These are phyloP conservation scores for Vombatus ursinus DNA, from an alignment of 2,113 vertebrate genomes.

Conservation along the genomic window DNA sequence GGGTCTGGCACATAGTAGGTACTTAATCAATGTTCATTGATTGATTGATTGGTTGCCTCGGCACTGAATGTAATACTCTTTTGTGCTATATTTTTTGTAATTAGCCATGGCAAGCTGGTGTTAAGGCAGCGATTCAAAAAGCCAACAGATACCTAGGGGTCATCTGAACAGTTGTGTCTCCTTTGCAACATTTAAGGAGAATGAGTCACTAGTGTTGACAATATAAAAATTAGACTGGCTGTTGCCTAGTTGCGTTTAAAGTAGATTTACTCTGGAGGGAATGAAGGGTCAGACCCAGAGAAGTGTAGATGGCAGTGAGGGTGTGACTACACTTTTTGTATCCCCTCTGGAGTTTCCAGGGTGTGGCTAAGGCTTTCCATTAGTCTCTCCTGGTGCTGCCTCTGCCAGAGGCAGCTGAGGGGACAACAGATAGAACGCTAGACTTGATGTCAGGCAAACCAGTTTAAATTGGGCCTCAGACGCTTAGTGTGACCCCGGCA, in stretches of 20 bases:
- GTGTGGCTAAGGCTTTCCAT: not conserved
- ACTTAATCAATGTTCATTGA: not conserved
- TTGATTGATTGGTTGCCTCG: not conserved
- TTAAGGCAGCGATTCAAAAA: not conserved
- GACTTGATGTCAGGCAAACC: not conserved
- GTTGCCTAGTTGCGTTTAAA: not conserved
- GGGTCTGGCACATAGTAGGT: not conserved
- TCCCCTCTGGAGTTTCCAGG: not conserved
- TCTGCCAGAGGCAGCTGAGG: not conserved
- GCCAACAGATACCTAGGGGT: not conserved
- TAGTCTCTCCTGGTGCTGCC: not conserved
- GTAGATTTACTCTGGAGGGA: not conserved
- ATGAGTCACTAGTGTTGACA: not conserved
- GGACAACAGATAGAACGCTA: not conserved
- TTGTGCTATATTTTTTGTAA: not conserved
- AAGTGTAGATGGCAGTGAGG: not conserved
- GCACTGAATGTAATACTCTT: not conserved
- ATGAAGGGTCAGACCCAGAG: not conserved
- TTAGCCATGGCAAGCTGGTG: not conserved
- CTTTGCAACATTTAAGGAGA: not conserved
- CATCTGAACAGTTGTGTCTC: not conserved
- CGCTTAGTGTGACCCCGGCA: not conserved
- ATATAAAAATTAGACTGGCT: not conserved
- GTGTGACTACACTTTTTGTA: not conserved
- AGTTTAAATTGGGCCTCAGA: not conserved